Percentiles rank a stretch among this genome's conserved stretches.
phyloP scores from a whole-genome alignment of 2,113 vertebrate genomes.

The Ctenodactylus gundi region DNA sequence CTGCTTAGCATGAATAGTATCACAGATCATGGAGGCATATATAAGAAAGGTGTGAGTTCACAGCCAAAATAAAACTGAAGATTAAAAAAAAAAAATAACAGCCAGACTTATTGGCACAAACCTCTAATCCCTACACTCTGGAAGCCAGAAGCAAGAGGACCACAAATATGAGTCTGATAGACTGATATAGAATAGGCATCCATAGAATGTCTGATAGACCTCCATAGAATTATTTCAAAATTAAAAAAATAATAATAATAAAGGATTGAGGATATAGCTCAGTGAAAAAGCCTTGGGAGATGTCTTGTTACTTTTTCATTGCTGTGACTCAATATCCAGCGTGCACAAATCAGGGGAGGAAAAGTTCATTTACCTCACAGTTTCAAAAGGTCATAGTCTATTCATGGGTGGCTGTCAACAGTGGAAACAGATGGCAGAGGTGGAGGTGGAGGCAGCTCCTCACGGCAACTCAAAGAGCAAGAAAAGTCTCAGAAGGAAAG shows the following conservation, averaged over 20 bases:
- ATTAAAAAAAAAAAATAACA: background rate
- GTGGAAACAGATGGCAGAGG: too few relatives aligned
- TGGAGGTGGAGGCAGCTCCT: too few relatives aligned
- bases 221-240: background rate
- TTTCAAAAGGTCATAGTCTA: too few relatives aligned
- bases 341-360: background rate
- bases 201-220: too few relatives aligned
- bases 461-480: too few relatives aligned
- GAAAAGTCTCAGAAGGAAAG: too few relatives aligned
- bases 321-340: background rate
- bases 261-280: background rate
- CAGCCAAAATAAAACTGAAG: background rate
- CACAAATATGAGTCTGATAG: background rate
- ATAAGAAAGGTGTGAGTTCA: background rate
- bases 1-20: background rate
- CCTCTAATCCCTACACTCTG: background rate
- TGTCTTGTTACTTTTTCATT: too few relatives aligned
- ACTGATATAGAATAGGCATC: too few relatives aligned
- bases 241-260: background rate
- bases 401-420: too few relatives aligned
- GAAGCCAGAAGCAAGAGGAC: background rate
- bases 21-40: background rate
- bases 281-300: too few relatives aligned
- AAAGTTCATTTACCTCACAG: too few relatives aligned
- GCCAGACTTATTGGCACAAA: background rate